Percentiles rank a stretch among this genome's conserved stretches.
phyloP scores from a whole-genome alignment of 2,888 invertebrate genomes.

The Rhagonycha fulva region DNA sequence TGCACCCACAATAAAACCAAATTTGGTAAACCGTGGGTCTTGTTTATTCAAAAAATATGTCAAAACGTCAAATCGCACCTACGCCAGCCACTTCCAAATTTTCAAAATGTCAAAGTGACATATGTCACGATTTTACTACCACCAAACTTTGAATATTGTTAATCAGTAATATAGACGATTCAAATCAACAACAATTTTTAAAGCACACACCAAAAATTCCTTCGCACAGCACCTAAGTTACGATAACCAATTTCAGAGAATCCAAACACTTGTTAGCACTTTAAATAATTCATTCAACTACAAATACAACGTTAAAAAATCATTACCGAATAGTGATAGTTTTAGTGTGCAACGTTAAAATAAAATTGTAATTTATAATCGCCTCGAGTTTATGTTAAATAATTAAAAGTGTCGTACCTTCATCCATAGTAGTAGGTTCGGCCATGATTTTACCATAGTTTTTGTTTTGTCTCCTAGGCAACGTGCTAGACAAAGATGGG shows the following conservation, averaged over 20 bases:
- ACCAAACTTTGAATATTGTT: not conserved
- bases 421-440: conserved; percentile 49
- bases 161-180: not conserved
- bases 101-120: not conserved
- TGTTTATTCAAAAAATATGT: not conserved
- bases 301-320: not conserved
- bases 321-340: not conserved
- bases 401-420: conserved; percentile 39
- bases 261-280: not conserved
- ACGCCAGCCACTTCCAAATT: not conserved
- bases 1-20: conserved; percentile 1
- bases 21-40: conserved; percentile 1
- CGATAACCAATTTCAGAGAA: not conserved
- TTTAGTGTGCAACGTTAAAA: not conserved
- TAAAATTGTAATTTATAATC: not conserved
- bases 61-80: not conserved
- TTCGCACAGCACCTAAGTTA: no score
- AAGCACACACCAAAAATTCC: not conserved
- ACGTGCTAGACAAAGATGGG: conserved; percentile 34
- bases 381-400: conserved; percentile 6
- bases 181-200: not conserved
- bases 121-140: not conserved
- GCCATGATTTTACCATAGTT: conserved; percentile 49
- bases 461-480: conserved; percentile 53
- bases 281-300: not conserved